Evolutionary conservation across 2,888 invertebrate species (phyloP).

Genomic region (Platycnemis pennipes): DNA sequence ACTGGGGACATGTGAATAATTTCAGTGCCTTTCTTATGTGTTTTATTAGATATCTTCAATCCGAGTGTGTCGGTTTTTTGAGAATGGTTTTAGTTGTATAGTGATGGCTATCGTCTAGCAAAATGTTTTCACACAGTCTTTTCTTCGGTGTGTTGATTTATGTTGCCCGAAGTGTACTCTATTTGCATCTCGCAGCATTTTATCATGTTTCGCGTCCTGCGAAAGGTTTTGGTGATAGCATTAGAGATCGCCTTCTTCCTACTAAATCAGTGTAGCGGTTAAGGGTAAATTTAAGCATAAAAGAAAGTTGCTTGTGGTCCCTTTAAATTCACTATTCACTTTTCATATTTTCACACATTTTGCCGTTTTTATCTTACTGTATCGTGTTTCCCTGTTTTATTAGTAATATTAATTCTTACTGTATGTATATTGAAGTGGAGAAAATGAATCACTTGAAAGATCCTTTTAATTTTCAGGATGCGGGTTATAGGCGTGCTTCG

Average conservation of each 20-base stretch:
- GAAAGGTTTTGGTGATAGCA: neutral
- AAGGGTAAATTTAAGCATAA: neutral
- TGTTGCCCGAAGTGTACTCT: neutral
- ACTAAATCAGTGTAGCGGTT: neutral
- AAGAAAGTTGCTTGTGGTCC: neutral
- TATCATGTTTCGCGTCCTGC: neutral
- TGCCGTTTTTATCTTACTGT: neutral
- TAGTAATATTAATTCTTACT: neutral
- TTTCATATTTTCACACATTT: no score
- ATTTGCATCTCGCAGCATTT: neutral
- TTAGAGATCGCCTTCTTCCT: neutral
- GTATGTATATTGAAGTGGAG: neutral
- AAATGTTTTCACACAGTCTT: no score
- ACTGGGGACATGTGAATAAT: neutral
- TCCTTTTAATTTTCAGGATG: conserved; percentile 61
- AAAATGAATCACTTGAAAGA: neutral
- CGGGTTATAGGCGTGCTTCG: conserved; percentile 69
- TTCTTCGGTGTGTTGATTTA: neutral
- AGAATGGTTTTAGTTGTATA: neutral
- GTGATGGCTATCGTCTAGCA: neutral
- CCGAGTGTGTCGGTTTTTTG: neutral
- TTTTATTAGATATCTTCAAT: neutral
- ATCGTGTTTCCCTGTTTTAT: neutral
- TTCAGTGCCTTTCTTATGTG: neutral
- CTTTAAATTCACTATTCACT: no score